Evolutionary conservation across 2,888 invertebrate genomes (phyloP).

Genomic region (Euplagia quadripunctaria): DNA sequence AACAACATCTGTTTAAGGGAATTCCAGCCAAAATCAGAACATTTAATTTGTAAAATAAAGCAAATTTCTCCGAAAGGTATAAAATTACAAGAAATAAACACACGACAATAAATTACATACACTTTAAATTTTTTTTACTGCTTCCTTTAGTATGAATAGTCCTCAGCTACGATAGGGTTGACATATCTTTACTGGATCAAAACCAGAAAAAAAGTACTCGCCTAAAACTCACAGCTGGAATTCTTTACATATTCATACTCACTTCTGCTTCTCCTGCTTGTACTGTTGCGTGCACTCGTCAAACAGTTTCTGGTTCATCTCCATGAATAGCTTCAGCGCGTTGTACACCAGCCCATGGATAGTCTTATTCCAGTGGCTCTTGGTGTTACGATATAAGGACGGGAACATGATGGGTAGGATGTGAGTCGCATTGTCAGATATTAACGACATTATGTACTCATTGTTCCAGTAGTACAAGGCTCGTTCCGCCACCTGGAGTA

Average conservation of each 20-base stretch:
- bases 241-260: conserved; percentile 63
- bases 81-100: too few relatives aligned
- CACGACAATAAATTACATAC: too few relatives aligned
- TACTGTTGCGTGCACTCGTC: conserved; percentile 99
- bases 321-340: conserved; percentile 99
- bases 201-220: too few relatives aligned
- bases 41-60: too few relatives aligned
- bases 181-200: too few relatives aligned
- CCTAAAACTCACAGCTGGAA: too few relatives aligned
- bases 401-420: conserved; percentile 99
- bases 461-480: conserved; percentile 99
- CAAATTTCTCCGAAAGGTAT: too few relatives aligned
- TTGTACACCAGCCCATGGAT: conserved; percentile 99
- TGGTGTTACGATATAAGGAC: conserved; percentile 98
- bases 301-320: conserved; percentile 99
- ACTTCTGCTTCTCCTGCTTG: conserved; percentile 94
- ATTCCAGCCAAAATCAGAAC: too few relatives aligned
- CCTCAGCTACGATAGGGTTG: too few relatives aligned
- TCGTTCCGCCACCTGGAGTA: conserved; percentile 96
- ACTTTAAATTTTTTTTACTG: too few relatives aligned
- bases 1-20: too few relatives aligned
- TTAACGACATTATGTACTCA: conserved; percentile 99
- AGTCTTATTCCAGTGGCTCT: conserved; percentile 99
- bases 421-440: conserved; percentile 98
- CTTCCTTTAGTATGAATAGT: too few relatives aligned